Base-by-base conservation (phyloP, 2,888 invertebrate species). In the Erpobdella octoculata region DNA sequence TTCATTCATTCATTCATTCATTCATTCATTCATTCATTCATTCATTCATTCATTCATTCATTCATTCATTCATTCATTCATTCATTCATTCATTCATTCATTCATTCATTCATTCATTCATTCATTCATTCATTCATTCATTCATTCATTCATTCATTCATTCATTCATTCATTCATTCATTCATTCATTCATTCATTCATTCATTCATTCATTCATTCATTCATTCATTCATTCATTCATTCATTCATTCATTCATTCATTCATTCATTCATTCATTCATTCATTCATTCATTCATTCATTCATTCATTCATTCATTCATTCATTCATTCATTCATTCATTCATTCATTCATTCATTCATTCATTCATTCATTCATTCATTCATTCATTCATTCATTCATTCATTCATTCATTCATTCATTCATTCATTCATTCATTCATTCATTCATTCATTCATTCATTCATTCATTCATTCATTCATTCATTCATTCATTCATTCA, bases 321-420 rank as follows among this genome's bases (percentile, higher is more conserved):
- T 41, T 9, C 38, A 38, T 9, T 1, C 41, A 9, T 67, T 21
- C 28, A 67, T 46, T n/a, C 41, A 41, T 67, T 38, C 28, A n/a
- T 66, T 25, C 38, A 66, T 66, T 18, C 6, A 21, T n/a, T 15
- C 31, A n/a, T 8, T 15, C 12, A 46, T 67, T 15, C 25, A 36
- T 64, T 9, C 33, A 64, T 64, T n/a, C 35, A 64, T 31, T 31
- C 37, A 21, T 21, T 41, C n/a, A 67, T 67, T n/a, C n/a, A n/a
- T n/a, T n/a, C n/a, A n/a, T n/a, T n/a, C n/a, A n/a, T n/a, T n/a
- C n/a, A n/a, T n/a, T n/a, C n/a, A n/a, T n/a, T n/a, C n/a, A n/a
- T n/a, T n/a, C n/a, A n/a, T n/a, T n/a, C n/a, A n/a, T n/a, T n/a
- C n/a, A n/a, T n/a, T n/a, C n/a, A n/a, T n/a, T n/a, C n/a, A n/a